Percentiles rank a stretch among this genome's conserved stretches.
These are phyloP conservation scores for Neofelis nebulosa DNA, from an alignment of 2,113 vertebrate species.

Conservation along the genomic window DNA sequence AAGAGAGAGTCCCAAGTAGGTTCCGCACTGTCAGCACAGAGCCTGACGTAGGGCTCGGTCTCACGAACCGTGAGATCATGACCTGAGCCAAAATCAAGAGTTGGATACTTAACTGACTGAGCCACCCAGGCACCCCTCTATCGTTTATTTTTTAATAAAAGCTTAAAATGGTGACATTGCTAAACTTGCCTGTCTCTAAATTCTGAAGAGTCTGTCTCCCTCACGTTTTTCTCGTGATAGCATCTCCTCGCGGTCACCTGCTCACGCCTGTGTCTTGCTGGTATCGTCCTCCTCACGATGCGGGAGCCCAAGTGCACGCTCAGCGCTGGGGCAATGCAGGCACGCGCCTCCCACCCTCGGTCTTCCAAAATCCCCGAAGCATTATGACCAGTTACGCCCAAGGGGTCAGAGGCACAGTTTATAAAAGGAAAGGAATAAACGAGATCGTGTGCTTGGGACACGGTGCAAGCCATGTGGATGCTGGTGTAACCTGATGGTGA, in stretches of 20 bases:
- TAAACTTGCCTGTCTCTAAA: neutral
- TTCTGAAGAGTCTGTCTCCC: neutral
- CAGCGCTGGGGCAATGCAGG: fast-evolving
- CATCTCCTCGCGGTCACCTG: fast-evolving
- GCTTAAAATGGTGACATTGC: neutral
- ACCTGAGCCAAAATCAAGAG: too few relatives aligned
- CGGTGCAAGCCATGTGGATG: fast-evolving
- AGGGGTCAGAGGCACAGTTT: neutral
- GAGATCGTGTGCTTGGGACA: fast-evolving
- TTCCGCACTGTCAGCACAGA: too few relatives aligned
- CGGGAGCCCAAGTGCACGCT: fast-evolving
- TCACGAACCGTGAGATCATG: too few relatives aligned
- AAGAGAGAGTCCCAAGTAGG: too few relatives aligned
- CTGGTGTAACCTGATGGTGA: fast-evolving
- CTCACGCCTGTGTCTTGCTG: fast-evolving
- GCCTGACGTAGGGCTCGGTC: too few relatives aligned
- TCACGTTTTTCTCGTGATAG: fast-evolving
- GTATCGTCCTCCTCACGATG: fast-evolving
- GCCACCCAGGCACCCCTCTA: neutral
- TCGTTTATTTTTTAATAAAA: neutral
- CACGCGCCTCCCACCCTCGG: fast-evolving
- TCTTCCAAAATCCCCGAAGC: neutral
- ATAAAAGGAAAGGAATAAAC: neutral
- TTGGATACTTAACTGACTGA: too few relatives aligned
- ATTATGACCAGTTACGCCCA: fast-evolving